Evolutionary conservation across 2,888 invertebrate genomes (phyloP), one percentile per base, ranked within the genome.

Genomic region (Vanessa cardui): DNA sequence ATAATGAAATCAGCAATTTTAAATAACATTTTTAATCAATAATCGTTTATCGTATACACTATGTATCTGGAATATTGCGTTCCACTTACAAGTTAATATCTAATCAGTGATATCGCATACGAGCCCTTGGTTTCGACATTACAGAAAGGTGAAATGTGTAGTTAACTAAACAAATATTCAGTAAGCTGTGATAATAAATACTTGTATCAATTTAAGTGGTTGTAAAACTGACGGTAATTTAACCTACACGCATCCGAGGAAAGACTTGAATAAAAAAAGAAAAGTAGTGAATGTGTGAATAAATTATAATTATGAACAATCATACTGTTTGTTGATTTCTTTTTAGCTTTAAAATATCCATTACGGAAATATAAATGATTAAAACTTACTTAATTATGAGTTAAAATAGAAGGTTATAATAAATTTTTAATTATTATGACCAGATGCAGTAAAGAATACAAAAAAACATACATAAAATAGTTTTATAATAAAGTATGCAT

Each of bases 201-300:
- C 78, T 80, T 76, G 73, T 78, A 80, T 81, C 79, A 77, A 78
- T 82, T 79, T 77, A 75, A 77, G 78, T 76, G 74, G 69, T 72
- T 75, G 76, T 33, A 56, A 56, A 9, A 56, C 33, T 33, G n/a
- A 33, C 31, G 49, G 18, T 64, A 58, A 64, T 63, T 49, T 47
- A 16, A 33, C 21, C 33, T 39, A 20, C 64, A 49, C 46, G 26
- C 18, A 56, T 16, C 21, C 16, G 33, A 33, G 33, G 15, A 8
- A 47, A 18, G 7, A 8, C 47, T n/a, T n/a, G 6, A 16, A 47
- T 18, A 47, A 47, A 47, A n/a, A 47, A 7, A 47, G 16, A 47
- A 18, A 47, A 16, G n/a, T n/a, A 47, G 18, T 47, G 47, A 47
- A 18, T n/a, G n/a, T 47, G 16, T 8, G 18, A 18, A 47, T 47